A percentile compares a stretch with the other conserved stretches of the same genome.
These are phyloP conservation scores for Chiloscyllium punctatum DNA, from an alignment of 2,797 vertebrate genomes.

Conservation along the genomic window DNA sequence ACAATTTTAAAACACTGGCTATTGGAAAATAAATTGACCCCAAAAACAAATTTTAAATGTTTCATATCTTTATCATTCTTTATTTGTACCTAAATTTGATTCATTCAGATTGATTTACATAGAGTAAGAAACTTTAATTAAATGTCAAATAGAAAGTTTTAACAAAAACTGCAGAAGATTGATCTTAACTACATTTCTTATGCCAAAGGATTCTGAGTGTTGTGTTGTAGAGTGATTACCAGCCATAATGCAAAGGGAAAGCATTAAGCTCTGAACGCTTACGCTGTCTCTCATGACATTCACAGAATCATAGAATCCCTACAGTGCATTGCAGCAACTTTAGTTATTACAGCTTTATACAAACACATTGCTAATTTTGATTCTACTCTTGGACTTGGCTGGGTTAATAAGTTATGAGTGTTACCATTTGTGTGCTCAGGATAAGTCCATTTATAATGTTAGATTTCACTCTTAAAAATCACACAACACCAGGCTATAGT, in stretches of 20 bases:
- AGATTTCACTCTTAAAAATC: not conserved
- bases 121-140: too few species aligned
- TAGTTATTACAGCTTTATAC: not conserved
- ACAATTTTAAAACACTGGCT: not conserved
- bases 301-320: too few species aligned
- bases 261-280: not conserved
- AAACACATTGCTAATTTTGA: conserved; percentile 17
- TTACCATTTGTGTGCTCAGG: not conserved
- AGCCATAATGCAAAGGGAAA: too few species aligned
- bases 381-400: not conserved
- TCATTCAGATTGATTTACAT: too few species aligned
- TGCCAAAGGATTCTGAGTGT: not conserved
- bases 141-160: not conserved
- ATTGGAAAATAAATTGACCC: too few species aligned
- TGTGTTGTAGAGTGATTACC: not conserved
- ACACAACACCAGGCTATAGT: too few species aligned
- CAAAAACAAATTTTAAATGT: not conserved
- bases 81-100: too few species aligned
- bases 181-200: too few species aligned
- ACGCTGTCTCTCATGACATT: too few species aligned
- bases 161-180: not conserved
- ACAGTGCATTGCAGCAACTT: too few species aligned
- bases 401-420: not conserved
- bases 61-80: not conserved
- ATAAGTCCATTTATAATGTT: not conserved